These are phyloP conservation scores for Apamea crenata DNA, from an alignment of 2,888 invertebrate genomes.

Conservation along the genomic window DNA sequence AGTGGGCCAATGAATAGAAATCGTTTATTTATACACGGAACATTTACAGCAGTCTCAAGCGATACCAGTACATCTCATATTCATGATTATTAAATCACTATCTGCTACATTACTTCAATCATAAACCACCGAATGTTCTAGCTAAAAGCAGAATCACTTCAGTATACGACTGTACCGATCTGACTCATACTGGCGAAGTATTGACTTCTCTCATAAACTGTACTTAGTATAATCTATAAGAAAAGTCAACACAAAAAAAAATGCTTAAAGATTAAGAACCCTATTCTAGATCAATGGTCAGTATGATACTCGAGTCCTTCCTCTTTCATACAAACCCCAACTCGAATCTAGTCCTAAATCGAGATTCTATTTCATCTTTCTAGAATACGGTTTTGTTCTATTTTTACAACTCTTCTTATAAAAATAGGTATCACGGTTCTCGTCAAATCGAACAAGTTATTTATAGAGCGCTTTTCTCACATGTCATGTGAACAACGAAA, in stretches of 20 bases:
- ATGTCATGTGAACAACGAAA: background rate
- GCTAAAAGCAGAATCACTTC: constrained; percentile 64
- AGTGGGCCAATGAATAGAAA: constrained; percentile 55
- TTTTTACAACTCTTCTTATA: constrained; percentile 23
- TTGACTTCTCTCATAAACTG: constrained; percentile 13
- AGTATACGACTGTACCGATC: constrained; percentile 46
- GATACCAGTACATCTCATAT: constrained; percentile 55
- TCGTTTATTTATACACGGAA: constrained; percentile 56
- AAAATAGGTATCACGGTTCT: constrained; percentile 21
- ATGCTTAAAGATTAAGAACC: background rate
- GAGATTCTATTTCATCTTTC: constrained; percentile 4
- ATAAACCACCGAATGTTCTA: constrained; percentile 63
- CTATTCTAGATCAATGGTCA: constrained; percentile 4
- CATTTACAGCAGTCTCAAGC: constrained; percentile 59
- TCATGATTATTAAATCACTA: constrained; percentile 63
- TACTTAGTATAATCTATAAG: constrained; percentile 33
- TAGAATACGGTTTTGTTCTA: constrained; percentile 39
- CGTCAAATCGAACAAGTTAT: constrained; percentile 14
- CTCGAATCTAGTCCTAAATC: background rate
- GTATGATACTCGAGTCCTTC: background rate
- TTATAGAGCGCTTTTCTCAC: background rate
- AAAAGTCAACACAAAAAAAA: constrained; percentile 11
- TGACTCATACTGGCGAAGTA: constrained; percentile 49
- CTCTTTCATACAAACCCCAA: background rate
- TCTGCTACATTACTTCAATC: constrained; percentile 60